These are phyloP conservation scores for Sebastes nivosus DNA, from an alignment of 2,797 vertebrate genomes.

Conservation along the genomic window DNA sequence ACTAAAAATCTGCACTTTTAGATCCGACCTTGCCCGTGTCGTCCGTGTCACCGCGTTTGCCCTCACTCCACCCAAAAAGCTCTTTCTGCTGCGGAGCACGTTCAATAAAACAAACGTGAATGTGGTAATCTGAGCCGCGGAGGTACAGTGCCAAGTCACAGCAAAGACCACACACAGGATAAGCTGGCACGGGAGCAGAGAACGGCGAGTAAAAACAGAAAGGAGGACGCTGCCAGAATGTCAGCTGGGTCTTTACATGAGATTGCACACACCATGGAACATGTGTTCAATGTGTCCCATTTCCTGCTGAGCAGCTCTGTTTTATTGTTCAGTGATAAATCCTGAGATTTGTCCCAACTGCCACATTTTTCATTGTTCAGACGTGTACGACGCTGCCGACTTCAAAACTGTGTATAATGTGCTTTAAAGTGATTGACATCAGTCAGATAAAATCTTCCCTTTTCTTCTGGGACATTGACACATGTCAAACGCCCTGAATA, in stretches of 20 bases:
- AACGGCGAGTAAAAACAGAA: constrained; percentile 77
- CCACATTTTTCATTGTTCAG: constrained; percentile 68
- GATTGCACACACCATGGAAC: constrained; percentile 78
- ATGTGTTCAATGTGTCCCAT: constrained; percentile 77
- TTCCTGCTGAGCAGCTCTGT: constrained; percentile 78
- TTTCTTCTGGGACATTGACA: constrained; percentile 69
- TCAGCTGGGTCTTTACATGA: constrained; percentile 83
- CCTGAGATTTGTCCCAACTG: constrained; percentile 79
- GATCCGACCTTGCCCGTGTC: constrained; percentile 57
- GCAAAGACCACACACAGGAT: constrained; percentile 82
- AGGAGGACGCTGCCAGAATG: constrained; percentile 78
- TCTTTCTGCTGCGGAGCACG: constrained; percentile 7
- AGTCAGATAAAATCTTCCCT: constrained; percentile 68
- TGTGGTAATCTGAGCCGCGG: constrained; percentile 73
- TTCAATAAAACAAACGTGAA: constrained; percentile 61
- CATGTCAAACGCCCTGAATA: constrained; percentile 74
- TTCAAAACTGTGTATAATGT: constrained; percentile 47
- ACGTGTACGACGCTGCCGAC: constrained; percentile 32
- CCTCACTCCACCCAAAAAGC: constrained; percentile 49
- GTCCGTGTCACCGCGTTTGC: constrained; percentile 46
- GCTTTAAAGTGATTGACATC: constrained; percentile 71
- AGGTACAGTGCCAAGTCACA: constrained; percentile 78
- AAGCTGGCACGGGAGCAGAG: constrained; percentile 80
- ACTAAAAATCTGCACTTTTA: constrained; percentile 61
- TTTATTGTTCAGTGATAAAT: constrained; percentile 80